Base-by-base conservation (phyloP, 2,888 invertebrate species). In the Drosophila nr. perissopoda region DNA sequence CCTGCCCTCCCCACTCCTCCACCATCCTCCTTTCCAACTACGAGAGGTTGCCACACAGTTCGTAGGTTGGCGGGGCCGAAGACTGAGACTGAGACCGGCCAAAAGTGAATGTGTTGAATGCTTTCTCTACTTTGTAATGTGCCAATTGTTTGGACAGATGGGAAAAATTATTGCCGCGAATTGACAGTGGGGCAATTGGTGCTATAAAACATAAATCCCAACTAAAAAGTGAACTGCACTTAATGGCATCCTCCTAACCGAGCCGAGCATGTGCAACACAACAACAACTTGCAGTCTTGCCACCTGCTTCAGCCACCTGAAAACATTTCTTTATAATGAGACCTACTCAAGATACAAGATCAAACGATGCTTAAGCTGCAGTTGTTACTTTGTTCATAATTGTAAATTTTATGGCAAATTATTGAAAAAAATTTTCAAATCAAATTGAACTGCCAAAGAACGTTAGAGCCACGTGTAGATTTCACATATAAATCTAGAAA, bases 81-180 rank as follows among this genome's bases (percentile, higher is more conserved):
- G 57, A 45, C 42, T 53, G 40, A 57, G 52, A 45, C 49, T 49
- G 21, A 64, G 61, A 53, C 62, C 42, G 79, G 70, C 82, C 63
- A 89, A 85, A 85, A 85, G 85, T 85, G 85, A 85, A 85, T 85
- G 85, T 85, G 83, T 89, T 82, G 81, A 77, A 61, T 76, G 86
- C 90, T 89, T 87, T 85, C 90, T 87, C 85, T 82, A 89, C 85
- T 85, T 85, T 85, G 85, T 85, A 89, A 89, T 82, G 88, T 87
- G 85, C 85, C 85, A 85, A 89, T 89, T 84, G 84, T 84, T 85
- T 87, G 74, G 82, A 76, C 80, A 71, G 69, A 82, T 78, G 80
- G 67, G 68, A 78, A 84, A 87, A 85, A 87, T 85, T 87, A 87
- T 85, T 76, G 77, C 79, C 77, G 51, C 65, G 64, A 70, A 82